A percentile compares a stretch with the other conserved stretches of the same genome.
Evolutionary conservation across 2,797 vertebrate genomes (phyloP).

Genomic region (Channa striata): DNA sequence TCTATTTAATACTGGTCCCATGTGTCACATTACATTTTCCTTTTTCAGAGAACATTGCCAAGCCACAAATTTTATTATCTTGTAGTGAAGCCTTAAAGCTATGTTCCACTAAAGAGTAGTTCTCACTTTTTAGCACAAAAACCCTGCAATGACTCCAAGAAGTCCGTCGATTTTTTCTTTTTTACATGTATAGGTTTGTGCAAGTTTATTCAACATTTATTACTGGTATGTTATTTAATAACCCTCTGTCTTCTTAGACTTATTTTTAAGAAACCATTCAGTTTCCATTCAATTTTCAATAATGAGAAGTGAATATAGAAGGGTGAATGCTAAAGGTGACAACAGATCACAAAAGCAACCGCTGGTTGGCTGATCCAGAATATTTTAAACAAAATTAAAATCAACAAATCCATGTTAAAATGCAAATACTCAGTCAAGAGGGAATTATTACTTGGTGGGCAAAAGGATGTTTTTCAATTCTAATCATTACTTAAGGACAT

Average conservation of each 20-base stretch:
- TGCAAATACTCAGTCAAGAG: conserved; percentile 42
- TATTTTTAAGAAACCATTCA: conserved; percentile 25
- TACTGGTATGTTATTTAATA: conserved; percentile 8
- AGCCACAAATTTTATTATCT: conserved; percentile 26
- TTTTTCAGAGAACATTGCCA: conserved; percentile 44
- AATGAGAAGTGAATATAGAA: conserved; percentile 18
- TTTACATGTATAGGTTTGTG: conserved; percentile 25
- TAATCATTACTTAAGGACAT: conserved; percentile 60
- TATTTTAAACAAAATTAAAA: conserved; percentile 12
- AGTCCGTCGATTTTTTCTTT: conserved; percentile 25
- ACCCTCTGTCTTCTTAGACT: neutral
- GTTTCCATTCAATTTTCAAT: conserved; percentile 31
- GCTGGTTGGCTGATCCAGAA: conserved; percentile 30
- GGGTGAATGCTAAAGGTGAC: conserved; percentile 45
- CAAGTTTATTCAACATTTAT: conserved; percentile 10
- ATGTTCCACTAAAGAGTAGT: conserved; percentile 34
- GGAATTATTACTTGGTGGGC: conserved; percentile 32
- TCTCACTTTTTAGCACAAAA: conserved; percentile 39
- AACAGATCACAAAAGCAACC: conserved; percentile 39
- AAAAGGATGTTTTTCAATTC: conserved; percentile 48
- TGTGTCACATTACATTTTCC: conserved; percentile 58
- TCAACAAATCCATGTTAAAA: conserved; percentile 46
- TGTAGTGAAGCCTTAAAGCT: conserved; percentile 36
- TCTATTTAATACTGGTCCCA: conserved; percentile 48
- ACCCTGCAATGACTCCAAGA: conserved; percentile 11